Base-by-base conservation (phyloP, 2,113 vertebrate genomes). In the Dasypus novemcinctus region DNA sequence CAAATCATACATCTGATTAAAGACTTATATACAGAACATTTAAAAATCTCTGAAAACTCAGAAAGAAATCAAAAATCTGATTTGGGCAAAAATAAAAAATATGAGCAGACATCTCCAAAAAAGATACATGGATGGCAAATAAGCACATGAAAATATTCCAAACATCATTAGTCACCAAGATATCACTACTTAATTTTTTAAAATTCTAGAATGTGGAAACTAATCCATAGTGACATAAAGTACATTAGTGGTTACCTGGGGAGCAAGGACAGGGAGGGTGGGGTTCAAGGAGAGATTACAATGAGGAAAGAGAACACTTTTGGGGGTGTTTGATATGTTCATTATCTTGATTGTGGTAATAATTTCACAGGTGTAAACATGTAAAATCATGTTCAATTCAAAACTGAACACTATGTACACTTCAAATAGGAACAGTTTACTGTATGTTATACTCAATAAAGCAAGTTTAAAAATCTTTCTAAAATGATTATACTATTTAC, bases 331-430 rank as follows among this genome's bases (percentile, higher is more conserved):
- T 6, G 38, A 3, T 80, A 74, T 38, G 10, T 15, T 69, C 21
- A 41, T 94, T 78, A 71, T 41, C 36, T 17, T 36, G 78, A 38
- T n/a, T 71, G 68, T 43, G 11, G 59, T 80, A 25, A 68, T 52
- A 1, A 0, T 49, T 76, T 86, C 36, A 85, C 41, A 92, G 5
- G 31, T 54, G 4, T 52, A 66, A 8, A 80, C 3, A 33, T 15
- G n/a, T n/a, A n/a, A n/a, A n/a, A n/a, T n/a, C n/a, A n/a, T n/a
- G n/a, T n/a, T n/a, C n/a, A 61, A 6, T 15, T 71, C 68, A 46
- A 94, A 91, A 89, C 14, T 84, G n/a, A 91, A n/a, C n/a, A 88
- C 82, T 88, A 82, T 87, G 23, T 29, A 90, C 3, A 68, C 9
- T 61, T 66, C 90, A 71, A 91, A 46, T 71, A 38, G 63, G 4